Base-by-base conservation (phyloP, 2,888 invertebrate species). In the Mylabris sibirica region DNA sequence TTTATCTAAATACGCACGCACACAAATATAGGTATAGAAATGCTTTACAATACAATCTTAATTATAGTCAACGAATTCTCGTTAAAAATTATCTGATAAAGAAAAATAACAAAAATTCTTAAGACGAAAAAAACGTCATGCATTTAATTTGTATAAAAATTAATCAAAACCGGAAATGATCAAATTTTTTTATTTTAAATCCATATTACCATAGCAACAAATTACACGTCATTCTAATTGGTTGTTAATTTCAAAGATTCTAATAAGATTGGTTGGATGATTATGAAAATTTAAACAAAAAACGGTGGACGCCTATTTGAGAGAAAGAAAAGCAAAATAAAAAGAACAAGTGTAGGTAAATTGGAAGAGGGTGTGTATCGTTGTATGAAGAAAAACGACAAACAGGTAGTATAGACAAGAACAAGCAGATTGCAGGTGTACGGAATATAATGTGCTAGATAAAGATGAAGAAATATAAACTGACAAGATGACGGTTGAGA, bases 131-230 rank as follows among this genome's bases (percentile, higher is more conserved):
- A 35, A 35, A 11, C 11, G 6, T n/a, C n/a, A n/a, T n/a, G n/a
- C n/a, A n/a, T n/a, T n/a, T n/a, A n/a, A n/a, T n/a, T n/a, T 1
- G 8, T 35, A 35, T 35, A 20, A 49, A 49, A 20, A 8, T 53
- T 53, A 6, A 53, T 53, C 53, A 53, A 53, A 22, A 53, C 53
- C 53, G 53, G 53, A 53, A 53, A 53, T 53, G 3, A 49, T 49
- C 20, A 8, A 22, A 20, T 26, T 26, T 57, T 57, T 26, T 26
- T 26, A 6, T 57, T 6, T 1, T n/a, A n/a, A n/a, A 26, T 0
- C 14, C 12, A 14, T 14, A 57, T 57, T 24, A n/a, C 57, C 57
- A 57, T 57, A 57, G 57, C 57, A 57, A 57, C 57, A 26, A 24
- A 57, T 14, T n/a, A 26, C 1, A 26, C 24, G 12, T n/a, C 2